Conservation (phyloP, 1,140 invertebrate species). For the Bombus superbus region DNA sequence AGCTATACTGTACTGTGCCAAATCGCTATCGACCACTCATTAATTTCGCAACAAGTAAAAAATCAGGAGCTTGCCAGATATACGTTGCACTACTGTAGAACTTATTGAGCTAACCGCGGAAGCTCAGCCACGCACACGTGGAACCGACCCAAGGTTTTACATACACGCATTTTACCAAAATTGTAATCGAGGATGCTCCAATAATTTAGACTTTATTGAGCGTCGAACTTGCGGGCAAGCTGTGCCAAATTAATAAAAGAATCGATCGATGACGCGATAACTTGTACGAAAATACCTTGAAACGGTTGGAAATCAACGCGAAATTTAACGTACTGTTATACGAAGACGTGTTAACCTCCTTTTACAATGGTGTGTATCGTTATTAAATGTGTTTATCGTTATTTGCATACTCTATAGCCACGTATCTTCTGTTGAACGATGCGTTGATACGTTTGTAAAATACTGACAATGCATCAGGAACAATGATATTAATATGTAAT, state of each 20-base stretch:
- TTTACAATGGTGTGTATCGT: not conserved
- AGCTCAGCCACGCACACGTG: not conserved
- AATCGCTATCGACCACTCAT: constrained; percentile 45
- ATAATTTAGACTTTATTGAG: constrained; percentile 9
- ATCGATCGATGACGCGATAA: not conserved
- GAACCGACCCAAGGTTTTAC: constrained; percentile 6
- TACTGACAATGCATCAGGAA: not conserved
- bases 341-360: not conserved
- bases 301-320: not conserved
- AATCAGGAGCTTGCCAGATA: constrained; percentile 7
- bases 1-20: not conserved
- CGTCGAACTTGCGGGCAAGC: not conserved
- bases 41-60: constrained; percentile 56
- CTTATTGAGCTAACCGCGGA: not conserved
- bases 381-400: not conserved
- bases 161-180: constrained; percentile 18
- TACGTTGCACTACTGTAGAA: constrained; percentile 12
- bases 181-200: constrained; percentile 3
- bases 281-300: not conserved
- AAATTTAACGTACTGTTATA: not conserved
- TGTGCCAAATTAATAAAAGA: constrained; percentile 44
- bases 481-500: not conserved
- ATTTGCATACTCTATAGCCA: not conserved
- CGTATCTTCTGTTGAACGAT: not conserved
- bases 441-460: not conserved